A percentile compares a stretch with the other conserved stretches of the same genome.
These are phyloP conservation scores for Triplophysa yarkandensis DNA, from an alignment of 2,797 vertebrate genomes.

Conservation along the genomic window DNA sequence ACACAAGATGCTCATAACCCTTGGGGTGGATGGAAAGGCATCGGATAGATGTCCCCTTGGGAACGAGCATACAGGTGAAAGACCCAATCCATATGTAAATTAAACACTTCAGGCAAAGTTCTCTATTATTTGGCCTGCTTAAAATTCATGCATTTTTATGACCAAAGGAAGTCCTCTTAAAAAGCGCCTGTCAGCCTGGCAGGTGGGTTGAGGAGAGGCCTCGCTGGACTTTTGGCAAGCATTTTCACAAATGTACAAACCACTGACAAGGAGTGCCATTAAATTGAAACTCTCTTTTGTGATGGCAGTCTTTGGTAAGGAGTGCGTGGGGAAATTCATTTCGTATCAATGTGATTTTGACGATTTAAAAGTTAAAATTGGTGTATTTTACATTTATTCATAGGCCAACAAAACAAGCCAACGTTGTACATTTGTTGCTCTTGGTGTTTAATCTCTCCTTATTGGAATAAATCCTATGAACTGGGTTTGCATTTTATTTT, in stretches of 20 bases:
- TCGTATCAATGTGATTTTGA: neutral
- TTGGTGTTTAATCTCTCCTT: neutral
- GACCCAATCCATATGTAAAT: conserved; percentile 44
- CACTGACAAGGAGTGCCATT: conserved; percentile 27
- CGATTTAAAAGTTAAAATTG: neutral
- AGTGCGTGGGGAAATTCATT: neutral
- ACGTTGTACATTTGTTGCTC: neutral
- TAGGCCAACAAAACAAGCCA: neutral
- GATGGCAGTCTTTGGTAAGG: neutral
- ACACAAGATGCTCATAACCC: conserved; percentile 40
- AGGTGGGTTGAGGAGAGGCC: neutral
- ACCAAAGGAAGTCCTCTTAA: conserved; percentile 8
- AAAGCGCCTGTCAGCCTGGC: conserved; percentile 7
- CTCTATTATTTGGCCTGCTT: conserved; percentile 38
- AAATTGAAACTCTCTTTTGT: conserved; percentile 26
- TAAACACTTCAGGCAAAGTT: conserved; percentile 43
- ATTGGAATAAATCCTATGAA: neutral
- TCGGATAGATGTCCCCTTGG: conserved; percentile 41
- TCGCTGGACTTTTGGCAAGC: conserved; percentile 30
- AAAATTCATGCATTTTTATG: conserved; percentile 23
- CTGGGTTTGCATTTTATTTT: too few relatives aligned
- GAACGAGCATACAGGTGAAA: conserved; percentile 32
- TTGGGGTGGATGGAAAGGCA: conserved; percentile 35
- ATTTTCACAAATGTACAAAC: conserved; percentile 36
- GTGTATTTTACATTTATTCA: conserved; percentile 31